phyloP scores from a whole-genome alignment of 2,797 vertebrate species.

The Channallabes apus region DNA sequence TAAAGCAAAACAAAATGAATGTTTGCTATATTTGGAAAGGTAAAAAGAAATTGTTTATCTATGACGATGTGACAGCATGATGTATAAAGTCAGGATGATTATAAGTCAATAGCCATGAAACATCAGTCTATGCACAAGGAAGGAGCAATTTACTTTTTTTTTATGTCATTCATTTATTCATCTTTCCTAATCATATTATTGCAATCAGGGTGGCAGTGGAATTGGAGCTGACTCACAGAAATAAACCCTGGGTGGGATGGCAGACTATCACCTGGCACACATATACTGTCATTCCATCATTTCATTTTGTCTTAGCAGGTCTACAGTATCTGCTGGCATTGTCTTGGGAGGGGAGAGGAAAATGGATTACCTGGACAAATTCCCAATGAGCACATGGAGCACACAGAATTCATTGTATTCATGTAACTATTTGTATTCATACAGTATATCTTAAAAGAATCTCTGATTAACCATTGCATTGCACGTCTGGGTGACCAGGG shows the following conservation, averaged over 20 bases:
- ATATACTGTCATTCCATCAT: neutral
- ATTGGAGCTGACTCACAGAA: neutral
- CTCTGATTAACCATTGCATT: neutral
- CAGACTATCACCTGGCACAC: neutral
- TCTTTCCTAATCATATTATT: neutral
- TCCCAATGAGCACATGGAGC: neutral
- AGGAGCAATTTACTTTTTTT: neutral
- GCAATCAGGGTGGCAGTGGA: neutral
- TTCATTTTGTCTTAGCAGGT: neutral
- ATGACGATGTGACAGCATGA: neutral
- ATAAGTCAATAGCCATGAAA: neutral
- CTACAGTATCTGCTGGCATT: neutral
- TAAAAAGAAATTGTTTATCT: neutral
- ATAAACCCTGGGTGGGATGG: neutral
- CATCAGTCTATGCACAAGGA: neutral
- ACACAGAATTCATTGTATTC: neutral
- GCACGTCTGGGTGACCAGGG: no score
- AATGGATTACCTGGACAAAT: neutral
- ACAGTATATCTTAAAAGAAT: neutral
- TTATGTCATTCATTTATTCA: neutral
- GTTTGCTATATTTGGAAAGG: neutral
- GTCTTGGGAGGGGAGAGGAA: neutral
- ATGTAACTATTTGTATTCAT: neutral
- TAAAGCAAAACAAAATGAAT: neutral
- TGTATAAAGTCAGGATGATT: neutral